A percentile compares a stretch with the other conserved stretches of the same genome.
These are phyloP conservation scores for Epinephelus fuscoguttatus DNA, from an alignment of 2,113 vertebrate species.

Conservation along the genomic window DNA sequence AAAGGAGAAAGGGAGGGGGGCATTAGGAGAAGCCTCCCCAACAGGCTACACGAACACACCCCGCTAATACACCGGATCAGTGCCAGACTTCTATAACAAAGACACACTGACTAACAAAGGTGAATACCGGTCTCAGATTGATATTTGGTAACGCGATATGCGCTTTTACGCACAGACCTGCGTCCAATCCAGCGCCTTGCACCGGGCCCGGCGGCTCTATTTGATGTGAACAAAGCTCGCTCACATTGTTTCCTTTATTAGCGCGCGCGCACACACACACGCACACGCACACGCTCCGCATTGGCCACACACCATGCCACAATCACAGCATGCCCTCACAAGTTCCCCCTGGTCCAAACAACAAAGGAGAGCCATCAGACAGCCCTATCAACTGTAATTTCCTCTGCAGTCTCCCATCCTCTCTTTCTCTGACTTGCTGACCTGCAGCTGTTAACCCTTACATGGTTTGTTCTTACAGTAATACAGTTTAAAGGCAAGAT, in stretches of 20 bases:
- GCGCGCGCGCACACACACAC: conserved; percentile 18
- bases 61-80: conserved; percentile 16
- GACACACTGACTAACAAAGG: conserved; percentile 41
- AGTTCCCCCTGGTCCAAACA: conserved; percentile 66
- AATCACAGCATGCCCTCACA: conserved; percentile 76
- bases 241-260: conserved; percentile 48
- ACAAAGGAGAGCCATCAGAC: conserved; percentile 54
- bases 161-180: conserved; percentile 58
- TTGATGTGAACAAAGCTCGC: conserved; percentile 66
- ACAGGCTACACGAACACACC: conserved; percentile 3
- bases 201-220: conserved; percentile 12
- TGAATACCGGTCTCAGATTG: conserved; percentile 35
- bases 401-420: conserved; percentile 26
- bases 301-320: conserved; percentile 68
- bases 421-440: background rate
- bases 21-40: background rate
- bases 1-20: background rate
- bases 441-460: conserved; percentile 18
- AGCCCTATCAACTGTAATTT: conserved; percentile 69
- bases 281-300: conserved; percentile 44
- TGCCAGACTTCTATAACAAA: conserved; percentile 42
- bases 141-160: conserved; percentile 54
- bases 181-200: conserved; percentile 32
- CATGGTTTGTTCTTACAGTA: background rate
- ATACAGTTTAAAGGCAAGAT: background rate